Evolutionary conservation across 1,140 invertebrate species (phyloP).

Genomic region (Caenorhabditis latens): DNA sequence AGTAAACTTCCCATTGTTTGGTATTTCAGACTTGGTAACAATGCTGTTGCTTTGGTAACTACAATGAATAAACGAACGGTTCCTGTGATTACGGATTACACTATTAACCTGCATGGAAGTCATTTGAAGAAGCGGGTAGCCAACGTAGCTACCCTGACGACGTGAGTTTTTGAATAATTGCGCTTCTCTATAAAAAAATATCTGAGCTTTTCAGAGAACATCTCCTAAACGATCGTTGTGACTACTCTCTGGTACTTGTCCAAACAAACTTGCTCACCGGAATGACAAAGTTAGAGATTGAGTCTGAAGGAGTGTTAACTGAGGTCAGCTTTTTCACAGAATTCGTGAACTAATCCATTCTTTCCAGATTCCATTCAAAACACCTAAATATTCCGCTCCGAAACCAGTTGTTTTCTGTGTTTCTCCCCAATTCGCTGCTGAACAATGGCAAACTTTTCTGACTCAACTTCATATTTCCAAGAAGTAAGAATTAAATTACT

Average conservation of each 20-base stretch:
- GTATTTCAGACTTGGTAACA: neutral
- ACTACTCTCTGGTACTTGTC: neutral
- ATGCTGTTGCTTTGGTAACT: neutral
- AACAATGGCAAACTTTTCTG: constrained; percentile 56
- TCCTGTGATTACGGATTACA: neutral
- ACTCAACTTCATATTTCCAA: constrained; percentile 11
- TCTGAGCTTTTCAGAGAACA: neutral
- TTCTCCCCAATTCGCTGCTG: constrained; percentile 46
- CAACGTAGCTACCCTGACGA: neutral
- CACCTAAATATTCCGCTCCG: neutral
- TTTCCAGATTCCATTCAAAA: neutral
- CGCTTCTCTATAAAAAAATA: too few species aligned
- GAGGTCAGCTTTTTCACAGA: neutral
- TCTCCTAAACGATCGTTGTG: neutral
- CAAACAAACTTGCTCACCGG: neutral
- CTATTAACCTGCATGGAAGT: neutral
- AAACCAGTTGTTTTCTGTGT: constrained; percentile 55
- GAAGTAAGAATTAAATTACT: neutral
- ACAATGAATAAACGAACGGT: neutral
- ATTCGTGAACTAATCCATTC: too few species aligned
- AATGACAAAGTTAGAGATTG: constrained; percentile 1
- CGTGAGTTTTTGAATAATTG: neutral
- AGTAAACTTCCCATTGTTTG: neutral
- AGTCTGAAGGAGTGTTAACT: neutral
- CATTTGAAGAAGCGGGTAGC: neutral